These are phyloP conservation scores for Sebastiscus albofasciatus DNA, from an alignment of 2,797 vertebrate genomes.

Conservation along the genomic window DNA sequence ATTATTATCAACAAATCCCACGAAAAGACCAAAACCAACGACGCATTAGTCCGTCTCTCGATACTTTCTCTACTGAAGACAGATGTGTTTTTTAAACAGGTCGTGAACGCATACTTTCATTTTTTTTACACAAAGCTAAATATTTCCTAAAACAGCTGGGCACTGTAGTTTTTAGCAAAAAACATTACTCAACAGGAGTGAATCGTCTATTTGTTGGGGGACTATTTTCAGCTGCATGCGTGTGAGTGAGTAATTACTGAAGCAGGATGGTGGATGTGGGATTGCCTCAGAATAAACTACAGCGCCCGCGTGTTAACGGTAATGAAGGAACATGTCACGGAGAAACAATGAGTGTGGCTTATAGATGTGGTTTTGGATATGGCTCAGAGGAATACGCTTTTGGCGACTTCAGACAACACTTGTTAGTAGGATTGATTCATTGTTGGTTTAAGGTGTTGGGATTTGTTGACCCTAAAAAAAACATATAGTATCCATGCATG, in stretches of 20 bases:
- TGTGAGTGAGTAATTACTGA: conserved; percentile 15
- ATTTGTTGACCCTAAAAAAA: too few species aligned
- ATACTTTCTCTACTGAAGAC: background rate
- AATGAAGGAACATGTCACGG: conserved; percentile 19
- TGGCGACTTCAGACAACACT: background rate
- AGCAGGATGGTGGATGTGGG: background rate
- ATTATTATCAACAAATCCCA: conserved; percentile 2
- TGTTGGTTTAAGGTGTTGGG: too few species aligned
- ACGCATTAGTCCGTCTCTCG: background rate
- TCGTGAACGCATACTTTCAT: background rate
- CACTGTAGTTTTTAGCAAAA: conserved; percentile 4
- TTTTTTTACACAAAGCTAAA: background rate
- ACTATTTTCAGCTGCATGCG: conserved; percentile 18
- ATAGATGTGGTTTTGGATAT: conserved; percentile 16
- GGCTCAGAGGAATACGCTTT: background rate
- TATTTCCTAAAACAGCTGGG: conserved; percentile 1
- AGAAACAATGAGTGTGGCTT: background rate
- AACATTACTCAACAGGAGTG: conserved; percentile 12
- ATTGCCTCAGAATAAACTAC: conserved; percentile 33
- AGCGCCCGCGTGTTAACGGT: background rate
- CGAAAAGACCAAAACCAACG: background rate
- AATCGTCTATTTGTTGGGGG: background rate
- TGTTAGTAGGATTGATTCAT: background rate
- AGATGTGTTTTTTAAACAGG: background rate
- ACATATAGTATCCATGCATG: background rate